Percentiles rank a stretch among this genome's conserved stretches.
Evolutionary conservation across 2,113 vertebrate species (phyloP).

Genomic region (Ploceus nigricollis): DNA sequence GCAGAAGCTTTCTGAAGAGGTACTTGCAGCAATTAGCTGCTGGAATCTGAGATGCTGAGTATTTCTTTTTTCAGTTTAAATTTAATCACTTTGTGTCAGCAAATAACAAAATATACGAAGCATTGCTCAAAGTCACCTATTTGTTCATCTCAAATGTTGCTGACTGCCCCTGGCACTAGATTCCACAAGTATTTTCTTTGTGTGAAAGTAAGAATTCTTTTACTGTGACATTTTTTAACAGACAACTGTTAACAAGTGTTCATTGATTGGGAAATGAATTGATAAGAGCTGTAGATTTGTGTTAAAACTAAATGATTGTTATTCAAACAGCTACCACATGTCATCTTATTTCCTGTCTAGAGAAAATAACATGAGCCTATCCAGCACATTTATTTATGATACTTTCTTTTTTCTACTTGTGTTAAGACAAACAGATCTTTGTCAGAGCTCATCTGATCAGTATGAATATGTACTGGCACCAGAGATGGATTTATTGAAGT

Average conservation of each 20-base stretch:
- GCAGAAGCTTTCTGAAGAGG: neutral
- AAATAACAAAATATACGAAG: neutral
- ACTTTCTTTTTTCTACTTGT: neutral
- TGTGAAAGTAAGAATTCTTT: neutral
- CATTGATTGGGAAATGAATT: neutral
- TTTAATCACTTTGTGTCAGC: neutral
- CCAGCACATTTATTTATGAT: neutral
- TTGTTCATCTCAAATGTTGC: neutral
- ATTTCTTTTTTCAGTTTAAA: neutral
- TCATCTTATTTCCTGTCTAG: neutral
- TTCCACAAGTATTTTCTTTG: neutral
- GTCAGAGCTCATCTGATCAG: neutral
- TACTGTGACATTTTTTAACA: neutral
- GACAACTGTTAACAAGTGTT: neutral
- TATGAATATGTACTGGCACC: neutral
- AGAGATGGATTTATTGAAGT: neutral
- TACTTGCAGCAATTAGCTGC: neutral
- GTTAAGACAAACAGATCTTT: neutral
- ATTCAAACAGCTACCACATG: neutral
- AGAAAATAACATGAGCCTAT: neutral
- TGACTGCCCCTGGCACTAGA: neutral
- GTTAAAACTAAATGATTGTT: neutral
- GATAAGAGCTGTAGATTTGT: neutral
- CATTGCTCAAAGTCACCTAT: neutral
- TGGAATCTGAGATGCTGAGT: neutral